Percentiles rank a stretch among this genome's conserved stretches.
phyloP scores from a whole-genome alignment of 2,888 invertebrate species.

The Arenicola marina region DNA sequence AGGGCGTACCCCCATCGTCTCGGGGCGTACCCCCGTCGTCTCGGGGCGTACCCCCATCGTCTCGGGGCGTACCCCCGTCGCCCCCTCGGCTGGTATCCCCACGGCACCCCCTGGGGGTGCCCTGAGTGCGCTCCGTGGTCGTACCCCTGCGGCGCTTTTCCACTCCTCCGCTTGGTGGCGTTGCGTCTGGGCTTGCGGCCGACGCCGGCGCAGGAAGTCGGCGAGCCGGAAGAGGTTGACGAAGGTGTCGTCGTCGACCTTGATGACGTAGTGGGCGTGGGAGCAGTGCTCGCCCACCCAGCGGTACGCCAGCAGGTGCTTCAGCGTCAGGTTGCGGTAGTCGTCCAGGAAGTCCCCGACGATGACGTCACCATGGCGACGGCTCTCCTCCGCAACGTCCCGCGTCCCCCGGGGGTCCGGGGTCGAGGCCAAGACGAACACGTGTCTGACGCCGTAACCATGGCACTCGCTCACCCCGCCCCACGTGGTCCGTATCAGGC shows the following conservation, averaged over 20 bases:
- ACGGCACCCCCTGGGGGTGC: too few relatives aligned
- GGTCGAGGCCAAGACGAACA: constrained; percentile 38
- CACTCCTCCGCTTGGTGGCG: too few relatives aligned
- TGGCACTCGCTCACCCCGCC: constrained; percentile 25
- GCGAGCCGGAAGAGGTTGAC: constrained; percentile 66
- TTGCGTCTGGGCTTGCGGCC: too few relatives aligned
- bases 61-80: too few relatives aligned
- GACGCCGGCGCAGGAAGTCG: constrained; percentile 36
- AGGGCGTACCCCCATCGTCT: too few relatives aligned
- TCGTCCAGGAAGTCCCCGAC: constrained; percentile 50
- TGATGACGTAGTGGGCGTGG: constrained; percentile 48
- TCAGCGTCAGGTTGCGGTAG: constrained; percentile 56
- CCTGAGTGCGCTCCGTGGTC: too few relatives aligned
- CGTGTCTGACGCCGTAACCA: constrained; percentile 22
- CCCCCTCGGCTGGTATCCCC: too few relatives aligned
- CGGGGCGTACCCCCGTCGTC: neutral
- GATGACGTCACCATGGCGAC: constrained; percentile 36
- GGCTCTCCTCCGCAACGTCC: neutral
- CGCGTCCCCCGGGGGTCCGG: too few relatives aligned
- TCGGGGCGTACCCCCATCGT: too few relatives aligned
- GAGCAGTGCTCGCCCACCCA: constrained; percentile 52
- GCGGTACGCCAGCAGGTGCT: constrained; percentile 46
- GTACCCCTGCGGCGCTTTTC: too few relatives aligned
- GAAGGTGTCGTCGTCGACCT: constrained; percentile 57
- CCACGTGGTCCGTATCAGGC: constrained; percentile 39